These are phyloP conservation scores for Drosophila auraria DNA, from an alignment of 1,140 invertebrate genomes.

Conservation along the genomic window DNA sequence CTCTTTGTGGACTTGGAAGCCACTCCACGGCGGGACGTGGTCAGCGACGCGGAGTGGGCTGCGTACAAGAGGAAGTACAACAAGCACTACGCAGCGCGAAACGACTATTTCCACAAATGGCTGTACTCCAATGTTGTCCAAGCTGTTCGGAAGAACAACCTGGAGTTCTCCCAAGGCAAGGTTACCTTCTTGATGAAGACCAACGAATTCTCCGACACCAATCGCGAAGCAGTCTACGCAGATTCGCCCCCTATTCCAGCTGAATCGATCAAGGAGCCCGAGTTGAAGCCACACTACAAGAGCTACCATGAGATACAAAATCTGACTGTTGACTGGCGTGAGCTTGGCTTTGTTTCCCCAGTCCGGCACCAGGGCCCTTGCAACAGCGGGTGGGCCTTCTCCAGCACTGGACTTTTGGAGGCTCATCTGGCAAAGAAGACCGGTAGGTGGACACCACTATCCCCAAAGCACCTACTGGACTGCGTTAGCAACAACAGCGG, in stretches of 20 bases:
- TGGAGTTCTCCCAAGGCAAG: neutral
- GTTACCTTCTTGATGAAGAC: neutral
- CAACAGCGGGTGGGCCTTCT: conserved; percentile 97
- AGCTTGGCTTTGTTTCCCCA: conserved; percentile 4
- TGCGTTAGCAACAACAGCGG: conserved; percentile 93
- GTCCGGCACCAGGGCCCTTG: conserved; percentile 91
- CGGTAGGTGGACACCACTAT: conserved; percentile 90
- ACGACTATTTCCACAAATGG: neutral
- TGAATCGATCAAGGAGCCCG: neutral
- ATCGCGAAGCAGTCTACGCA: neutral
- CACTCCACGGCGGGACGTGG: no score
- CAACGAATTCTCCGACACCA: conserved; percentile 31
- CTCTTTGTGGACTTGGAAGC: neutral
- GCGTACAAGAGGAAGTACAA: neutral
- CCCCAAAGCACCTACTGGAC: conserved; percentile 96
- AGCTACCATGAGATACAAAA: conserved; percentile 15
- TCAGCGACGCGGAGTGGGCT: conserved; percentile 4
- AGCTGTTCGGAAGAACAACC: neutral
- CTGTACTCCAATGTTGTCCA: neutral
- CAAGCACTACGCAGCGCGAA: neutral
- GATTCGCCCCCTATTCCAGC: neutral
- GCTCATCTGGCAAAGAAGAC: conserved; percentile 88
- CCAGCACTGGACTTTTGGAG: conserved; percentile 92
- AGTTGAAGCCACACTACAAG: neutral
- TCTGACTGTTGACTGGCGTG: conserved; percentile 19